Percentiles rank a stretch among this genome's conserved stretches.
Conservation (phyloP, 2,113 vertebrate genomes). For the Erythrolamprus reginae region DNA sequence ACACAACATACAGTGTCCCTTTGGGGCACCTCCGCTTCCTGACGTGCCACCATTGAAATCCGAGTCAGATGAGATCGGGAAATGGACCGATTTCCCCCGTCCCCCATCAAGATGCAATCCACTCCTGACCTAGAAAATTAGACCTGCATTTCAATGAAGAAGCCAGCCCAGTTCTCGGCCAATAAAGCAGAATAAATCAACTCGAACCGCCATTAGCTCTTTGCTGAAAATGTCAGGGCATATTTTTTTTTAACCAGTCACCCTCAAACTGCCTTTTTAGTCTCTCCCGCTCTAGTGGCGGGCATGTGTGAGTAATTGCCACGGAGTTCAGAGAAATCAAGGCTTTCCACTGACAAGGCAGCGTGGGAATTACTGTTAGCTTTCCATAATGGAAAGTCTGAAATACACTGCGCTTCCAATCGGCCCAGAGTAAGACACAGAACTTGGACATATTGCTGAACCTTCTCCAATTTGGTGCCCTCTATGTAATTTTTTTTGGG, state of each 20-base stretch:
- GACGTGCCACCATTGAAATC: conserved; percentile 16
- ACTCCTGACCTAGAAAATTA: conserved; percentile 49
- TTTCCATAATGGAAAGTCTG: background rate
- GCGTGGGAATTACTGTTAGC: background rate
- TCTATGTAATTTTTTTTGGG: background rate
- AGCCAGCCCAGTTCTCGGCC: background rate
- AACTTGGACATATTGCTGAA: background rate
- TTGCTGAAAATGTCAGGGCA: conserved; percentile 2
- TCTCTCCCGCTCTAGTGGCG: background rate
- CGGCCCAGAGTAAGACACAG: background rate
- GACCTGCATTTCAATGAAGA: conserved; percentile 37
- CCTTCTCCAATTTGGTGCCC: background rate
- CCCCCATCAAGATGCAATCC: background rate
- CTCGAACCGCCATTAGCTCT: conserved; percentile 17
- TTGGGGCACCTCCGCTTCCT: conserved; percentile 30
- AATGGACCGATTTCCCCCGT: background rate
- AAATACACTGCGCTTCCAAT: background rate
- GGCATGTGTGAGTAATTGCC: background rate
- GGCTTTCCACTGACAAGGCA: background rate
- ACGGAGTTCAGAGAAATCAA: background rate
- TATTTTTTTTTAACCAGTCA: background rate
- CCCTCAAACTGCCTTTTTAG: background rate
- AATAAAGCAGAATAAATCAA: conserved; percentile 34
- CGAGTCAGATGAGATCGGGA: background rate
- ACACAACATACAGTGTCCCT: too few relatives aligned